Base-by-base conservation (phyloP, 2,113 vertebrate genomes). In the Platysternon megacephalum region DNA sequence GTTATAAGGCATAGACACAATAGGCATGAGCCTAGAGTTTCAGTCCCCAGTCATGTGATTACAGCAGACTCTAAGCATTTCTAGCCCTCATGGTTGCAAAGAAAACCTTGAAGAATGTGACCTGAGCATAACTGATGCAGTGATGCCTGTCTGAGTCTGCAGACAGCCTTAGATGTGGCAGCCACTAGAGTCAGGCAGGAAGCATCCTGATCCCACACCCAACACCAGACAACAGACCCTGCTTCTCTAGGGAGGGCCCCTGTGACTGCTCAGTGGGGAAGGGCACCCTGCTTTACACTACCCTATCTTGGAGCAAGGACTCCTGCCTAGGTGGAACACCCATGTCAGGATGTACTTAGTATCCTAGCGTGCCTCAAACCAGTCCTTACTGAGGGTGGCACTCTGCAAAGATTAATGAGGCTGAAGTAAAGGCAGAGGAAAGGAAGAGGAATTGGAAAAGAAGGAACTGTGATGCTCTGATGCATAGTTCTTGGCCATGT, bases 1-100 rank as follows among this genome's bases (percentile, higher is more conserved):
- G 1, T 58, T 68, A 16, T 0, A 1, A 35, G 55, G 17, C 4
- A 55, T 3, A 1, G 1, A 13, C 1, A 58, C 29, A 14, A 16
- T 32, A 68, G 7, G 35, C 9, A 56, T 7, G 4, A 28, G 26
- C 26, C 13, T 28, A 72, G 74, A 78, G 74, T 28, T 46, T 29
- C 24, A 76, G 10, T 76, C 26, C 19, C 74, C 12, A 46, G 12
- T 44, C 42, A 29, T 8, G 26, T 44, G 42, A 78, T 42, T 28
- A 78, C 26, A 46, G 22, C 74, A 78, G 74, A 78, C 13, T 28
- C 24, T 46, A 78, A 78, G 10, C 22, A 44, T 44, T 28, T 46
- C 39, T 78, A 46, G 22, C 12, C 11, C 65, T 22, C 17, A 39
- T 72, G 26, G 42, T 76, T 76, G 72, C 42, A 24, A 76, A 26